Base-by-base conservation (phyloP, 2,113 vertebrate genomes). In the Stigmatopora argus region DNA sequence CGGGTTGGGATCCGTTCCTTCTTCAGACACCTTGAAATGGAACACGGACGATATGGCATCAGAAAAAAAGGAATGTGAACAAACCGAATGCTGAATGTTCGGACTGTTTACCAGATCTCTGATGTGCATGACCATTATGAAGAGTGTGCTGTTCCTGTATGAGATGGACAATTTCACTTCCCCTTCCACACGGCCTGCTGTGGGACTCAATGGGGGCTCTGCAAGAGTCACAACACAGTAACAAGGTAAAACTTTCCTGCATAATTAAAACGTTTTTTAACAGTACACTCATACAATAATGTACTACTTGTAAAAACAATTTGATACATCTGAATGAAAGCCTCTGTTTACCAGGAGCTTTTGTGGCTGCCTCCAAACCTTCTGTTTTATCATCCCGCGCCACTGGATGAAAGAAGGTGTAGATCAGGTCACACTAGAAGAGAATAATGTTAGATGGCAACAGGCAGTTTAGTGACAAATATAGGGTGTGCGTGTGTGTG, bases 91-190 rank as follows among this genome's bases (percentile, higher is more conserved):
- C 1, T 1, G n/a, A 7, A 51, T 45, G 1, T 56, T 15, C 12
- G 5, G 23, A 31, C 1, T 66, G 18, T 47, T 76, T 78, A 87
- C 84, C 88, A 99, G 90, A 73, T 98, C 96, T 90, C 92, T 93
- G 83, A 99, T 99, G 90, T 99, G 97, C 96, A 98, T 99, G 79
- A 99, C 94, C 96, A 99, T 99, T 89, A 98, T 94, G 90, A 98
- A 99, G 0, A 99, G 94, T 19, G 93, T 98, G 72, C 92, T 92
- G 75, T 99, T 98, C 88, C 97, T 90, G 70, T 98, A 98, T 26
- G 96, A 99, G 78, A 99, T 86, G 0, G 96, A 99, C 3, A 99
- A 83, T 77, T 99, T 99, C 78, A 99, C 94, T 82, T 97, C 95
- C 81, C 96, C 96, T 83, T 94, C 96, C 65, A 98, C 93, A 67